Percentiles rank a stretch among this genome's conserved stretches.
Conservation (phyloP, 1,140 invertebrate genomes). For the Brachionus calyciflorus region DNA sequence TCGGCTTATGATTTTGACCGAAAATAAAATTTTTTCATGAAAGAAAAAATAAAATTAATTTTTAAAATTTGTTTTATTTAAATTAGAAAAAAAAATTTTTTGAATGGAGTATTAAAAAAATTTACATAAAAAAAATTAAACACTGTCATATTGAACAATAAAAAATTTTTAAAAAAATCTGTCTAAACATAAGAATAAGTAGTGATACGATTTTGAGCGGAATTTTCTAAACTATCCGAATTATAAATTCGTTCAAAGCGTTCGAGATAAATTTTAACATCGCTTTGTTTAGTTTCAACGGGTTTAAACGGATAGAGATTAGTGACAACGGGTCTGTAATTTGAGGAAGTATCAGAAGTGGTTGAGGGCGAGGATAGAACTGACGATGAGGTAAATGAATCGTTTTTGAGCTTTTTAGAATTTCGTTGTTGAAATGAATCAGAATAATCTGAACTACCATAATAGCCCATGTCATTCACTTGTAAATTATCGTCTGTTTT, state of each 20-base stretch:
- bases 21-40: too few species aligned
- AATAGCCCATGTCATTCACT: slow-evolving; percentile 41
- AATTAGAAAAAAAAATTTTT: too few species aligned
- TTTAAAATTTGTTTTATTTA: too few species aligned
- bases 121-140: slow-evolving; percentile 35
- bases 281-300: neutral
- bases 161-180: too few species aligned
- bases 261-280: slow-evolving; percentile 42
- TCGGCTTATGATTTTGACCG: too few species aligned
- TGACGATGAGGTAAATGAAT: slow-evolving; percentile 36
- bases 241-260: slow-evolving; percentile 41
- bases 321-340: neutral
- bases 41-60: too few species aligned
- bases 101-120: too few species aligned
- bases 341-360: neutral
- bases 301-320: slow-evolving; percentile 24
- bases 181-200: slow-evolving; percentile 35
- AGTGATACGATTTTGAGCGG: slow-evolving; percentile 14
- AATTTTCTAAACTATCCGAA: slow-evolving; percentile 22
- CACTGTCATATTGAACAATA: slow-evolving; percentile 18
- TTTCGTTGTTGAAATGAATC: slow-evolving; percentile 18
- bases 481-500: neutral
- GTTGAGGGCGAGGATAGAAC: slow-evolving; percentile 20
- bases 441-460: slow-evolving; percentile 43
- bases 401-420: slow-evolving; percentile 8